Percentiles rank a stretch among this genome's conserved stretches.
Conservation (phyloP, 2,113 vertebrate genomes). For the Vanacampus margaritifer region DNA sequence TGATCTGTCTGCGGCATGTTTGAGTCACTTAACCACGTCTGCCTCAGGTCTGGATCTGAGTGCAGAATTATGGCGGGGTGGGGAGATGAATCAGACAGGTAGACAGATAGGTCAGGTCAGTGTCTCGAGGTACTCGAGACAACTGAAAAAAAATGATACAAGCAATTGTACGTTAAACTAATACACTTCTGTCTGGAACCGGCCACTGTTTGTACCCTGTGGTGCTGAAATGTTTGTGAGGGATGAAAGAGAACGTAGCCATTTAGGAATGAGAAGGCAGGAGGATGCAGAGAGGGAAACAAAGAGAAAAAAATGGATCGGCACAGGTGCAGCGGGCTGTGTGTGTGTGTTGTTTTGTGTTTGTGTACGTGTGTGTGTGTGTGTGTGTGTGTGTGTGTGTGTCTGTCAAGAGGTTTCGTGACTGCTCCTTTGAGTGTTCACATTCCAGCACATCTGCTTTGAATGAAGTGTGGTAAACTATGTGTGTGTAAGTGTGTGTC, state of each 20-base stretch:
- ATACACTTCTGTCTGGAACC: background rate
- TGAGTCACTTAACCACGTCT: slow-evolving; percentile 46
- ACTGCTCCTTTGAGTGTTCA: slow-evolving; percentile 60
- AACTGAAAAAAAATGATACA: background rate
- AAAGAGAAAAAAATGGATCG: slow-evolving; percentile 42
- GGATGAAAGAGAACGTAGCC: slow-evolving; percentile 49
- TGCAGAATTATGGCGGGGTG: slow-evolving; percentile 9
- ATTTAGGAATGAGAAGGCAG: slow-evolving; percentile 33
- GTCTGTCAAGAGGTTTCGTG: slow-evolving; percentile 56
- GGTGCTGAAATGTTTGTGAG: slow-evolving; percentile 31
- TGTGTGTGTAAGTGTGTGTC: slow-evolving; percentile 12
- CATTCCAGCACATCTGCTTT: slow-evolving; percentile 68
- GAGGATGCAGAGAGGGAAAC: slow-evolving; percentile 7
- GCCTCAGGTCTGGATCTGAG: slow-evolving; percentile 34
- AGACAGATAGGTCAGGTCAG: background rate
- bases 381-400: slow-evolving; percentile 16
- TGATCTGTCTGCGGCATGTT: slow-evolving; percentile 46
- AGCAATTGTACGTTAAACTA: background rate
- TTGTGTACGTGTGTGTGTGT: slow-evolving; percentile 8
- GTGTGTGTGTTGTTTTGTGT: slow-evolving; percentile 13
- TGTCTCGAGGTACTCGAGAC: background rate
- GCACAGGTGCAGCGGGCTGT: slow-evolving; percentile 65
- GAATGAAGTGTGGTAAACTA: slow-evolving; percentile 49
- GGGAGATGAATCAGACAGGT: slow-evolving; percentile 3
- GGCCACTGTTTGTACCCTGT: background rate